Conservation (phyloP, 2,113 vertebrate genomes). For the Chlamydotis undulata region DNA sequence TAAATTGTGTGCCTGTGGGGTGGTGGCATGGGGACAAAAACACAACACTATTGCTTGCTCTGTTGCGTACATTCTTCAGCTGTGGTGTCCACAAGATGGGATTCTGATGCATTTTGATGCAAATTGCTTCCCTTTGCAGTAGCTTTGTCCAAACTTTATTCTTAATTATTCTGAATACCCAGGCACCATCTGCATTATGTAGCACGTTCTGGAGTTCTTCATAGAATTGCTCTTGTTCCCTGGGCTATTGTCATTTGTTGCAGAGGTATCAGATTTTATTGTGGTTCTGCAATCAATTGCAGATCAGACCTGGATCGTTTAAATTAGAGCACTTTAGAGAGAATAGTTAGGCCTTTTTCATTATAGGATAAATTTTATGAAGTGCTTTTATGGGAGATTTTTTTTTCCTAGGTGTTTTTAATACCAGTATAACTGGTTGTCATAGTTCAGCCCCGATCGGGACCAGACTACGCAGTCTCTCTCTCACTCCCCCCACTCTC, state of each 20-base stretch:
- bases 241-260: conserved; percentile 20
- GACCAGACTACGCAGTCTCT: no score
- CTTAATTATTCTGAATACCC: neutral
- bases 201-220: neutral
- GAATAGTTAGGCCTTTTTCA: neutral
- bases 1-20: neutral
- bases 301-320: neutral
- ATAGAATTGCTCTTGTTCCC: neutral
- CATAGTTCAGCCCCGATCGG: no score
- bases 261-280: conserved; percentile 28
- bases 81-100: neutral
- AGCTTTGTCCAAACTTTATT: conserved; percentile 2
- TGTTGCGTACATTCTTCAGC: neutral
- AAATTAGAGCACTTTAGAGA: neutral
- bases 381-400: neutral
- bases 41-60: neutral
- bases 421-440: neutral
- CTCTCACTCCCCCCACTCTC: no score
- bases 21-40: neutral
- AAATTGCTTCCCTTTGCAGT: conserved; percentile 4
- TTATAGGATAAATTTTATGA: neutral
- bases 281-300: neutral
- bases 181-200: neutral
- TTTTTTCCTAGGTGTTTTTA: neutral
- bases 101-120: neutral